Conservation (phyloP, 2,797 vertebrate genomes). For the Meda fulgida region DNA sequence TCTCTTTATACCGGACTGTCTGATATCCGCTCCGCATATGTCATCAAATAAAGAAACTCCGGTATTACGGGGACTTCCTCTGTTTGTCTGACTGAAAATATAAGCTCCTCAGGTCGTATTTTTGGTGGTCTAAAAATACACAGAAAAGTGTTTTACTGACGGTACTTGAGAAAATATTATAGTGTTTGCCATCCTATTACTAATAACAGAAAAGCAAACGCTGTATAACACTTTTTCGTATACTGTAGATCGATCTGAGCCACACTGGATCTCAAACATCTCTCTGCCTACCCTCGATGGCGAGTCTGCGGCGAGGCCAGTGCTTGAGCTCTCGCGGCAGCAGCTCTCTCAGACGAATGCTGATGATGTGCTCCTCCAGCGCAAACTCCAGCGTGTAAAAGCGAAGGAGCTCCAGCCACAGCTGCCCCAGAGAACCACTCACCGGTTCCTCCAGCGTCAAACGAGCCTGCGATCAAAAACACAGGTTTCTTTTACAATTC, state of each 20-base stretch:
- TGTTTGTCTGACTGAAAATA: no score
- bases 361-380: slow-evolving; percentile 95
- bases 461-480: slow-evolving; percentile 72
- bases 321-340: slow-evolving; percentile 93
- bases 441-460: slow-evolving; percentile 79
- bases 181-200: no score
- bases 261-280: background rate
- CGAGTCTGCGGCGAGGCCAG: slow-evolving; percentile 96
- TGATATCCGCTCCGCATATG: no score
- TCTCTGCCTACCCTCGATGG: slow-evolving; percentile 89
- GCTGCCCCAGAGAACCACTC: slow-evolving; percentile 84
- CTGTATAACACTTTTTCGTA: no score
- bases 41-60: no score
- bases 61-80: no score
- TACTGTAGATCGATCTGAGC: background rate
- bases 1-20: no score
- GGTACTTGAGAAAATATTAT: no score
- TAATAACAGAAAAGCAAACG: no score
- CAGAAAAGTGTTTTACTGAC: no score
- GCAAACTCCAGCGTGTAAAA: slow-evolving; percentile 99
- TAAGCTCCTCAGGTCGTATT: no score
- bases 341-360: slow-evolving; percentile 89
- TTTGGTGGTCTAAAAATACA: no score
- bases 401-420: slow-evolving; percentile 95
- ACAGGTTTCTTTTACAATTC: background rate